A percentile compares a stretch with the other conserved stretches of the same genome.
Conservation (phyloP, 2,113 vertebrate species). For the Gracilinanus agilis region DNA sequence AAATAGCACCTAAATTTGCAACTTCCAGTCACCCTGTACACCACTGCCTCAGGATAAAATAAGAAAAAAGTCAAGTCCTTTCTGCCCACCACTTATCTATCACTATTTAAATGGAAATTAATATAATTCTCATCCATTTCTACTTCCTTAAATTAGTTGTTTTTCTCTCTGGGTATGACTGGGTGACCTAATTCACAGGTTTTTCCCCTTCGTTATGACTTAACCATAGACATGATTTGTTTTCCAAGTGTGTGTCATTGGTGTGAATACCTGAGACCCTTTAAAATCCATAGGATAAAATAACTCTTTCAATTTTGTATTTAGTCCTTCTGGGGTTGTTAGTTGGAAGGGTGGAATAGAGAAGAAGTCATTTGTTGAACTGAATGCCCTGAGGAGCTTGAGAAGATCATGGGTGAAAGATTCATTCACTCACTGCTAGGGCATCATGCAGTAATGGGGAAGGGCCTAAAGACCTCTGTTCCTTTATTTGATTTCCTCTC, state of each 20-base stretch:
- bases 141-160: not conserved
- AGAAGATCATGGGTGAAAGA: not conserved
- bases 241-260: not conserved
- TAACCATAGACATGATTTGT: not conserved
- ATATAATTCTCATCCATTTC: not conserved
- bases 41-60: not conserved
- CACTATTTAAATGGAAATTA: not conserved
- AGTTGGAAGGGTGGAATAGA: not conserved
- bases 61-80: not conserved
- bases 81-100: not conserved
- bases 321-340: not conserved
- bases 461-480: not conserved
- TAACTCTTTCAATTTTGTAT: not conserved
- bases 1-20: not conserved
- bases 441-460: not conserved
- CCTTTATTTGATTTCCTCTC: not conserved
- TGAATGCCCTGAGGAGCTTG: not conserved
- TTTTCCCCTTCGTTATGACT: not conserved
- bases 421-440: not conserved
- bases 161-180: not conserved
- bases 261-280: constrained; percentile 8
- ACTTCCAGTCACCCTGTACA: not conserved
- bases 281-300: not conserved
- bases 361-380: not conserved
- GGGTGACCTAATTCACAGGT: fast-evolving